Base-by-base conservation (phyloP, 2,113 vertebrate species). In the Lophura nycthemera region DNA sequence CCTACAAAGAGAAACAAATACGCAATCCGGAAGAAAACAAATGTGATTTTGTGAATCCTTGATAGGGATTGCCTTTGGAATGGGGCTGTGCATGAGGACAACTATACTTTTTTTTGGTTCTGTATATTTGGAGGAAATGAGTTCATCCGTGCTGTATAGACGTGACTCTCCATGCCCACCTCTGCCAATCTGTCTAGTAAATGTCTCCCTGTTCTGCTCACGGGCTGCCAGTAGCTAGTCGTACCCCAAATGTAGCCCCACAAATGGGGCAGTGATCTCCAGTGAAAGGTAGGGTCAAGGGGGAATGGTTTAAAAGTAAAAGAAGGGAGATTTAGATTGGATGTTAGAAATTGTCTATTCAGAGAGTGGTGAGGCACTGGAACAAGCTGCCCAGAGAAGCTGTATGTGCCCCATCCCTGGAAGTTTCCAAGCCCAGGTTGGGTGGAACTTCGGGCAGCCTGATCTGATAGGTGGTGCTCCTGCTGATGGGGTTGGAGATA, bases 21-120 rank as follows among this genome's bases (percentile, higher is more conserved):
- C 0, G 2, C 47, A 43, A 36, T 11, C 29, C 4, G 1, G 65
- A 81, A 29, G 6, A 29, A 24, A 63, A 12, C 15, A 30, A 34
- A 15, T n/a, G 8, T 50, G 10, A 3, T 63, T 92, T 92, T 47
- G 24, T 67, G 84, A 67, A 90, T 29, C 48, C 8, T 1, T 0
- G 0, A n/a, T 43, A 40, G 22, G 27, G 47, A 52, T 30, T 30
- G 34, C 15, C 34, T 50, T 63, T 22, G n/a, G 36, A 24, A 19
- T 10, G 10, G 47, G 29, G 19, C 65, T 89, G 12, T 0, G 0
- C 11, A 0, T 34, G 21, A 45, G 43, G 40, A 61, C 50, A 43
- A 36, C 34, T 3, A 10, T 2, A 1, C 1, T 36, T 59, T 79
- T 76, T 79, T 59, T 29, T 69, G 27, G 34, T 34, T 50, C 71